A percentile compares a stretch with the other conserved stretches of the same genome.
phyloP scores from a whole-genome alignment of 2,888 invertebrate species.

The Lithodes maja region DNA sequence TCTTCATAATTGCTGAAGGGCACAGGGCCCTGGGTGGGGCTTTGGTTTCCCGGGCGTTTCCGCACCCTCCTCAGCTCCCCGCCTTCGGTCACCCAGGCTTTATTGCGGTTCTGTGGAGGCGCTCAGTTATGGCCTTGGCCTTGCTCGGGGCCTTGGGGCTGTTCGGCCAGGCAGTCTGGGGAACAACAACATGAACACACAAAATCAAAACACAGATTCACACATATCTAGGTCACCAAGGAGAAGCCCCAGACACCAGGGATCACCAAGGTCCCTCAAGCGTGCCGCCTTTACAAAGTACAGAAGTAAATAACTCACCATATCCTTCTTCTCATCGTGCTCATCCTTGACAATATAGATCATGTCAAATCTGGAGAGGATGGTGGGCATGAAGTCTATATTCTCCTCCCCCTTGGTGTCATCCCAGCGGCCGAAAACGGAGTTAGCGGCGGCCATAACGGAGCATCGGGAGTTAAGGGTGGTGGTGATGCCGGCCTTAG shows the following conservation, averaged over 20 bases:
- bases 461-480: slow-evolving; percentile 98
- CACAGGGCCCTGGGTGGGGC: no score
- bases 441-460: slow-evolving; percentile 99
- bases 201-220: neutral
- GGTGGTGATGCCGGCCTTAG: slow-evolving; percentile 97
- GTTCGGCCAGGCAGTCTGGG: no score
- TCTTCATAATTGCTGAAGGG: no score
- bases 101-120: no score
- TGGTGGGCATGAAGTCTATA: slow-evolving; percentile 99
- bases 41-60: no score
- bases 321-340: slow-evolving; percentile 91
- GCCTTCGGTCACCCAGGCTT: no score
- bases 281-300: neutral
- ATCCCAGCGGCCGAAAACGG: slow-evolving; percentile 98
- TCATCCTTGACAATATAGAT: slow-evolving; percentile 99
- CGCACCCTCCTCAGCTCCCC: no score
- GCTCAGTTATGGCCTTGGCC: no score
- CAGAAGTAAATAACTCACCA: slow-evolving; percentile 81
- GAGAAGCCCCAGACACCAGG: no score
- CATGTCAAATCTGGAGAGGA: slow-evolving; percentile 99
- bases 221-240: no score
- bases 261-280: neutral
- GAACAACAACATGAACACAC: neutral
- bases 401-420: slow-evolving; percentile 98
- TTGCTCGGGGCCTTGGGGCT: no score